Base-by-base conservation (phyloP, 2,113 vertebrate species). In the Lagopus muta region DNA sequence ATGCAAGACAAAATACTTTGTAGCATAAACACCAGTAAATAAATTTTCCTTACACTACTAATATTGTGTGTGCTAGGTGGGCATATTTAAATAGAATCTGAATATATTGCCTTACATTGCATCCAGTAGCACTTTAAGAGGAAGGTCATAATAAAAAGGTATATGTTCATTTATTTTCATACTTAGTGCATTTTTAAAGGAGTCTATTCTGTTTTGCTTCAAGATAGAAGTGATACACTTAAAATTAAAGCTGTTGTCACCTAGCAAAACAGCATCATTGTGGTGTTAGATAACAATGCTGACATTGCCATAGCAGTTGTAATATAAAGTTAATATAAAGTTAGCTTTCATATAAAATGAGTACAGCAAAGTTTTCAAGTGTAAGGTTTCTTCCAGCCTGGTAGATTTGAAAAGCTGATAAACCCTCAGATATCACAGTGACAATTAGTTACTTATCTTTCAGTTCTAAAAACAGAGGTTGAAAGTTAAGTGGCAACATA, bases 371-470 rank as follows among this genome's bases (percentile, higher is more conserved):
- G 74, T 89, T 96, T 94, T 92, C 76, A 90, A 55, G 58, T 60
- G 43, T 30, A 77, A 25, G 38, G 52, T 36, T 88, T 93, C 97
- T 96, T 94, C 67, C 83, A 93, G 0, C 58, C 71, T 84, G 43
- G 25, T 90, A 90, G 80, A 92, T 90, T 47, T 34, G 24, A 45
- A 60, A 76, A 87, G 54, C 65, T 96, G 96, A 97, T 97, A 98
- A 96, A 96, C 82, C 73, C 72, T 77, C 11, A 18, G 89, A 86
- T 97, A 85, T 89, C 92, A 75, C 47, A 54, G 72, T 89, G 71
- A 86, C 96, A 97, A 97, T 96, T 97, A 96, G 93, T 88, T 95
- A 95, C 94, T 97, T 97, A 95, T 94, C 95, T 96, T 97, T 97
- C 95, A 92, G 28, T 96, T 84, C 85, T 79, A 89, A 94, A 97